phyloP scores from a whole-genome alignment of 2,888 invertebrate genomes.

The Platycheirus rosarum region DNA sequence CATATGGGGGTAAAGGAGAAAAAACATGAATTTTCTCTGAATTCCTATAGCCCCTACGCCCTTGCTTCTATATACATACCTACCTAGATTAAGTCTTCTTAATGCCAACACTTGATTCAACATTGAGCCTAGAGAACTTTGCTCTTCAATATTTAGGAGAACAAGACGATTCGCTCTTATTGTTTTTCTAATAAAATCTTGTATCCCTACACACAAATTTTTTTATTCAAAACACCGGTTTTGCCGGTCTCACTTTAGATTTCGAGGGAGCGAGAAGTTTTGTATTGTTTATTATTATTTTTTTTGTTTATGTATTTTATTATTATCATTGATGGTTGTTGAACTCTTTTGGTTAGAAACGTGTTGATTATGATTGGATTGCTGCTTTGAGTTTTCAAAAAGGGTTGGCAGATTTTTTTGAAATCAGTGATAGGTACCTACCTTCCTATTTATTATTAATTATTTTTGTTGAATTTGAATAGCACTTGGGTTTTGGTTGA shows the following conservation, averaged over 20 bases:
- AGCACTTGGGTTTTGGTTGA: too few species aligned
- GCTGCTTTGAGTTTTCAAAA: neutral
- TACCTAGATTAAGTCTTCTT: too few species aligned
- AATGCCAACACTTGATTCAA: too few species aligned
- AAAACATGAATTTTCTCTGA: neutral
- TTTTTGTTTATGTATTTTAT: conserved; percentile 22
- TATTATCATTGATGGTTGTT: conserved; percentile 15
- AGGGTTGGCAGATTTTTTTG: neutral
- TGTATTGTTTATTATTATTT: conserved; percentile 11
- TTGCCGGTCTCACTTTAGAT: conserved; percentile 18
- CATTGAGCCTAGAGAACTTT: too few species aligned
- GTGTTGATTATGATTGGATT: conserved; percentile 8
- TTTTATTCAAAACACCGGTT: conserved; percentile 23
- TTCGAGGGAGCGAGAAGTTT: neutral
- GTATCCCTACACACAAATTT: too few species aligned
- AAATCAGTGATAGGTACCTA: too few species aligned
- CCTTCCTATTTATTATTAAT: too few species aligned
- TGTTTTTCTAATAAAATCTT: too few species aligned
- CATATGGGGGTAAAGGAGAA: neutral
- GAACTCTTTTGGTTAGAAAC: neutral
- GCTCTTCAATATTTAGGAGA: neutral
- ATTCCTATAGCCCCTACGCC: too few species aligned
- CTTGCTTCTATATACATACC: too few species aligned
- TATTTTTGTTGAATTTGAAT: too few species aligned
- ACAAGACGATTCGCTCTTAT: neutral